Base-by-base conservation (phyloP, 2,888 invertebrate genomes). In the Polydesmus complanatus region DNA sequence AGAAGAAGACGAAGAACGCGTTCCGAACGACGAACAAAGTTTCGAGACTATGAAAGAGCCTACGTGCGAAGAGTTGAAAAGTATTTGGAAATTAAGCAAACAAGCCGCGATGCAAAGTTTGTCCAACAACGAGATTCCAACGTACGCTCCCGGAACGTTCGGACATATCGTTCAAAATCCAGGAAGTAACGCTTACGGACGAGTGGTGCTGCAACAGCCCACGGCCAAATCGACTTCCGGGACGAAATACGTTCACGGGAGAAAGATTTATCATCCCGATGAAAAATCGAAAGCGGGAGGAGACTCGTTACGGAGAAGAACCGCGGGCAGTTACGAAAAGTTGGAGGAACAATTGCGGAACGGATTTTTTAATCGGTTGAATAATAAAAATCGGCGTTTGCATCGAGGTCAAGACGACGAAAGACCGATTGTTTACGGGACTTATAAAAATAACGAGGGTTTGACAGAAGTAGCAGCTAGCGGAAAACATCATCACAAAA, bases 11-110 rank as follows among this genome's bases (percentile, higher is more conserved):
- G n/a, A n/a, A n/a, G n/a, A n/a, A n/a, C n/a, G n/a, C n/a, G n/a
- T n/a, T n/a, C n/a, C n/a, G n/a, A n/a, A n/a, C n/a, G n/a, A n/a
- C n/a, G n/a, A n/a, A n/a, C n/a, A n/a, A n/a, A n/a, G n/a, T n/a
- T n/a, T n/a, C n/a, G n/a, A n/a, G n/a, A n/a, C n/a, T n/a, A n/a
- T n/a, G 22, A 54, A 22, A 47, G 91, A 91, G 70, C 91, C 91
- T 0, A 83, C 83, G 58, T 92, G 92, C 73, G 88, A 90, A 67
- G 86, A 91, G 71, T 78, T 92, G 56, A 83, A 89, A 63, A 86
- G 87, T 11, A 91, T 92, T 89, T 92, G 91, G 92, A 83, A 86
- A 73, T 88, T 89, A 76, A 90, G 88, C 19, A 89, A 89, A 74
- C 77, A 91, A 62, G 90, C 91, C 75, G 88, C 88, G 56, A 80